Evolutionary conservation across 1,140 invertebrate species (phyloP), one percentile per base, ranked within the genome.

Genomic region (Carposina sasakii): DNA sequence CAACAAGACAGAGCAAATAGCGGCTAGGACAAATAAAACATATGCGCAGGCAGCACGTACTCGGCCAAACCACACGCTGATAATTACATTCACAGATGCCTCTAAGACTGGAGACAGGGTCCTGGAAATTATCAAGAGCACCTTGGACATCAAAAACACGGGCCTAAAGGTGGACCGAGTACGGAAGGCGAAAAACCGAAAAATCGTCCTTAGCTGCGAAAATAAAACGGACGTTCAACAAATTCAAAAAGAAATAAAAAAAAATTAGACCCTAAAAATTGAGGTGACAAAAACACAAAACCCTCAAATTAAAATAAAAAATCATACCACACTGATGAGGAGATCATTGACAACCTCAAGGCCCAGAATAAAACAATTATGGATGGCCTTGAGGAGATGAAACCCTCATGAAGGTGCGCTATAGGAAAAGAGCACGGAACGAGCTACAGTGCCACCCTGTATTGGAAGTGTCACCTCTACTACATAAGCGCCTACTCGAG

Each of bases 381-480:
- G 3, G 20, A 36, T 16, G 12, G n/a, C 16, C 49, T 57, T 10
- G 52, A 57, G 34, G 28, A 9, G 19, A 46, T n/a, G 53, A 53
- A 0, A 22, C 3, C 2, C 47, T 2, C 1, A 24, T 58, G 1
- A 46, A 31, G 8, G 43, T 68, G 0, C 37, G 44, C 1, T 68
- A 60, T 26, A 54, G 62, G 12, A 63, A 60, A 26, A 44, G 37
- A 23, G 52, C 55, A 1, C 42, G 63, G 12, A 64, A 70, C 42
- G 43, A 43, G 1, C 54, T 39, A 0, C 51, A 52, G 9, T 57
- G 54, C 43, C 63, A 67, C 33, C 26, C 48, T 0, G 60, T 70
- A 0, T 9, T 67, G 10, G 54, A 63, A 17, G 36, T 68, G 3
- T 50, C 57, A 5, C 62, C 68, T 3, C 22, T 13, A 20, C 8